Base-by-base conservation (phyloP, 2,113 vertebrate species). In the Ursus arctos region DNA sequence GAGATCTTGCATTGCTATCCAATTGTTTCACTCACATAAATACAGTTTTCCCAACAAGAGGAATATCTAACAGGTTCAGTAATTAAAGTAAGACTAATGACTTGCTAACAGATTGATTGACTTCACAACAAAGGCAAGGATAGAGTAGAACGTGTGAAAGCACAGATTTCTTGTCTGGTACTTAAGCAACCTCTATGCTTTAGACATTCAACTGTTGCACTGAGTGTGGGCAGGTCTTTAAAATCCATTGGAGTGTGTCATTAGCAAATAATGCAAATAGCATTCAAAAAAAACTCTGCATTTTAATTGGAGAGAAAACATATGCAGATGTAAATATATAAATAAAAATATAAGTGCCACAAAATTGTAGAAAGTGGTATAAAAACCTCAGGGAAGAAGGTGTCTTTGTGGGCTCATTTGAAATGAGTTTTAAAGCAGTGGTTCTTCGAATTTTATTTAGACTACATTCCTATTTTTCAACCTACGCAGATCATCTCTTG, bases 381-480 rank as follows among this genome's bases (percentile, higher is more conserved):
- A 82, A 49, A 18, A 86, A 72, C 12, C 16, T 24, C 3, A 1
- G 22, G 12, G 22, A 83, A 22, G 12, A 72, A 94, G 18, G 12
- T 72, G 59, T 51, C 33, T 33, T 43, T 43, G 19, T 80, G 22
- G 19, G 22, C 71, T 86, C 7, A 49, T 93, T 80, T 95, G 22
- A 95, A 18, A 76, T 76, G 26, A 82, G n/a, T 47, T 69, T 2
- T 82, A 87, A 87, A 93, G 65, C 22, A 49, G 13, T 84, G 49
- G 15, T 65, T 77, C 77, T 95, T 92, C 57, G 59, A 19, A 79
- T 92, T 95, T 79, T 43, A 71, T 63, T 59, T 61, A 84, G n/a
- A 71, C 36, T 74, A 33, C 40, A 49, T 88, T 83, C 16, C 51
- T 88, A 9, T 95, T 84, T 89, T 63, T 31, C 16, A 77, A 43